These are phyloP conservation scores for Oophaga pumilio DNA, from an alignment of 2,113 vertebrate genomes.

Conservation along the genomic window DNA sequence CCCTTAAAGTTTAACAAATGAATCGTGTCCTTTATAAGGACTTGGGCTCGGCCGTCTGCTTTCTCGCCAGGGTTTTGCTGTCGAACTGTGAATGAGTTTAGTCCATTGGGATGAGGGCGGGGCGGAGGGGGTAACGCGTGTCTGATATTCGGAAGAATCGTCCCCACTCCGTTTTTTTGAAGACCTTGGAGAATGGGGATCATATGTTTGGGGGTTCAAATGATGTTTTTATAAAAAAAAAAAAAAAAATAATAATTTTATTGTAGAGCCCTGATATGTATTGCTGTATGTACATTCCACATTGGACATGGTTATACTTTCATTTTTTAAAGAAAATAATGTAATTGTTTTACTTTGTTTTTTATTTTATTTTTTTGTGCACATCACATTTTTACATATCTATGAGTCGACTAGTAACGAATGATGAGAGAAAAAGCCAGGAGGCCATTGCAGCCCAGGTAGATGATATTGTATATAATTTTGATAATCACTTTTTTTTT, in stretches of 20 bases:
- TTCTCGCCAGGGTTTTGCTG: conserved; percentile 57
- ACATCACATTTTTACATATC: conserved; percentile 71
- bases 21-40: conserved; percentile 77
- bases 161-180: conserved; percentile 52
- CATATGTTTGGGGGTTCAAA: conserved; percentile 52
- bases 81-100: conserved; percentile 42
- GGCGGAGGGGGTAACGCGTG: background rate
- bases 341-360: conserved; percentile 54
- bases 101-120: background rate
- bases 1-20: conserved; percentile 92
- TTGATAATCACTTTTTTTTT: conserved; percentile 70
- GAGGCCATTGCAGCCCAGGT: conserved; percentile 71
- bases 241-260: no score
- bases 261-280: conserved; percentile 63
- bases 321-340: conserved; percentile 68
- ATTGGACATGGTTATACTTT: conserved; percentile 67
- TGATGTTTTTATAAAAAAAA: conserved; percentile 64
- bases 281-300: conserved; percentile 78
- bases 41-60: conserved; percentile 62
- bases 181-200: conserved; percentile 55
- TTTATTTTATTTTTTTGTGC: conserved; percentile 54
- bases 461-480: conserved; percentile 75
- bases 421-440: conserved; percentile 65
- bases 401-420: conserved; percentile 71
- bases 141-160: conserved; percentile 51